These are phyloP conservation scores for Scaptomyza montana DNA, from an alignment of 1,140 invertebrate species.

Conservation along the genomic window DNA sequence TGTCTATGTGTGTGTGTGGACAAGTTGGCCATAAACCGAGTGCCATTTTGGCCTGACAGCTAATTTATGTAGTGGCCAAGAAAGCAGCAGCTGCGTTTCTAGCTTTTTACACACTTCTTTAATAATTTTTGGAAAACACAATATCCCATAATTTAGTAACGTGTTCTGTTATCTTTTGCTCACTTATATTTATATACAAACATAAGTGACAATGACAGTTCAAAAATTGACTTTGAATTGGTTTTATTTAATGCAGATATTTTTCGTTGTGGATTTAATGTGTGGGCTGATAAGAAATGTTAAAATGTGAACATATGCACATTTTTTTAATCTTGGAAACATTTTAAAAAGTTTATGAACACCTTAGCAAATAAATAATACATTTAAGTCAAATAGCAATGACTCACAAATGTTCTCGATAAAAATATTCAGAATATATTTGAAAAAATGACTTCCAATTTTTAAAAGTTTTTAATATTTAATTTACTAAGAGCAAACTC, in stretches of 20 bases:
- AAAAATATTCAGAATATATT: too few species aligned
- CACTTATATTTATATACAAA: not conserved
- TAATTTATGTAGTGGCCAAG: constrained; percentile 78
- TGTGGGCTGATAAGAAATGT: not conserved
- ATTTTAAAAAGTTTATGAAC: constrained; percentile 10
- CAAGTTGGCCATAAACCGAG: constrained; percentile 54
- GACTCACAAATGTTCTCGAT: too few species aligned
- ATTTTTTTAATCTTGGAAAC: not conserved
- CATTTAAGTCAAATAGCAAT: not conserved
- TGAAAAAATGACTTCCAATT: too few species aligned
- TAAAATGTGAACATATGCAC: too few species aligned
- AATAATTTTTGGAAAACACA: constrained; percentile 65
- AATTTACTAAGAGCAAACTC: too few species aligned
- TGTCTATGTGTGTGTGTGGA: constrained; percentile 17
- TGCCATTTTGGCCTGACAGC: constrained; percentile 70
- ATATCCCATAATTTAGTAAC: constrained; percentile 71
- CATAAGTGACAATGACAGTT: not conserved
- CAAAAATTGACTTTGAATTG: constrained; percentile 59
- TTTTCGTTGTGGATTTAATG: not conserved
- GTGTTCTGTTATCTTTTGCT: not conserved
- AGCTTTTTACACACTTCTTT: constrained; percentile 52
- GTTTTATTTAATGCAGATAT: constrained; percentile 14
- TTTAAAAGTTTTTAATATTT: too few species aligned
- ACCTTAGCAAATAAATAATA: not conserved
- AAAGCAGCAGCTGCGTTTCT: constrained; percentile 60